Evolutionary conservation across 64 coral and sea anemone genomes (phyloP).

Genomic region (Stylophora pistillata): DNA sequence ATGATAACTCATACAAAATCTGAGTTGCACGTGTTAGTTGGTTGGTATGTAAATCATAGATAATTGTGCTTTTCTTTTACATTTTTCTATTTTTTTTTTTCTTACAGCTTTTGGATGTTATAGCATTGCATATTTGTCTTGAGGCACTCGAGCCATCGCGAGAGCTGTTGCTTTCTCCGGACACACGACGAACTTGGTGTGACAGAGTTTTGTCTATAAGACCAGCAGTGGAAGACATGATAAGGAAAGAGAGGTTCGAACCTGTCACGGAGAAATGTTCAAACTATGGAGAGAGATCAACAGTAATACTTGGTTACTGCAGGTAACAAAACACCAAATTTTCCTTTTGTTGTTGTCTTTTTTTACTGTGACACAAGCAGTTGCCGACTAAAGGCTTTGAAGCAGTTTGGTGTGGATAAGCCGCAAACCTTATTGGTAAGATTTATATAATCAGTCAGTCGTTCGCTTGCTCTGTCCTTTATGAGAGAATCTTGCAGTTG

Average conservation of each 20-base stretch:
- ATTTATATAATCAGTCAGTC: no score
- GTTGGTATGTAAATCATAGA: no score
- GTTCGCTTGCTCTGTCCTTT: no score
- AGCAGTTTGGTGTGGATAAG: no score
- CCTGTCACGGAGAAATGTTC: not conserved
- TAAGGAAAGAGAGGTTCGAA: conserved; percentile 26
- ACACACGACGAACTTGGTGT: conserved; percentile 46
- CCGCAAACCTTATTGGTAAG: no score
- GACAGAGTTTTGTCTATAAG: conserved; percentile 57
- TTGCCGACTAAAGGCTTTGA: no score
- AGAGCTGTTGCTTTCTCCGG: conserved; percentile 2
- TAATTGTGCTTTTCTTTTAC: no score
- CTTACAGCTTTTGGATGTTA: conserved; percentile 49
- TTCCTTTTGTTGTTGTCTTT: not conserved
- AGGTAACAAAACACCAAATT: not conserved
- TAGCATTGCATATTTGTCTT: conserved; percentile 48
- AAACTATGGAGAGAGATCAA: conserved; percentile 33
- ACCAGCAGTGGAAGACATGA: conserved; percentile 66
- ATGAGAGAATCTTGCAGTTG: no score
- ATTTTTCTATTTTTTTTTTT: not conserved
- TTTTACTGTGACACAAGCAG: not conserved
- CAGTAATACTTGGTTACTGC: conserved; percentile 19
- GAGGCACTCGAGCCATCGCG: conserved; percentile 16
- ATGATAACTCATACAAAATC: no score
- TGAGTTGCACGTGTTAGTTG: no score